Base-by-base conservation (phyloP, 1,140 invertebrate genomes). In the silkworm (Bombyx mori) region DNA sequence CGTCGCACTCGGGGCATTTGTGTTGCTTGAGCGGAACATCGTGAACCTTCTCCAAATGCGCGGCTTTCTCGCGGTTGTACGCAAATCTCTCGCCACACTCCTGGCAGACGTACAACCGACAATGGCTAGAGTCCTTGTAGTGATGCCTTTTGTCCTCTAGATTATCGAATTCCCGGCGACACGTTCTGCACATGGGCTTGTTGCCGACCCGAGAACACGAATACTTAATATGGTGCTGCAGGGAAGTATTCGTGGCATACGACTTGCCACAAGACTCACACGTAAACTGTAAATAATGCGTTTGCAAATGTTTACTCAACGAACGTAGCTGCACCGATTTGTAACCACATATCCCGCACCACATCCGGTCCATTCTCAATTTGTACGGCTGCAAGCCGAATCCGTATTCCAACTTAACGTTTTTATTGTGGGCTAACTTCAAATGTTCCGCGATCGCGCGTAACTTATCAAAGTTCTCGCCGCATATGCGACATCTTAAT, bases 231-330 rank as follows among this genome's bases (percentile, higher is more conserved):
- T 71, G 68, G 7, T 55, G 50, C 44, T 67, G 68, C 6, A 82
- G 53, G 1, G 74, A 68, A 0, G 69, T 68, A 0, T 65, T 65
- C 0, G 80, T 79, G 3, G 83, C 79, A 58, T 88, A 90, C 0
- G 81, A 80, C 52, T 88, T 89, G 0, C 81, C 85, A 45, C 89
- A 90, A n/a, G 76, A 68, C 12, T 89, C 85, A 53, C 90, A 90
- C 0, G 77, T 83, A 61, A 77, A 89, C 4, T 82, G 86, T 5
- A 80, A 71, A 26, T 83, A 88, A 45, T 84, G 84, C 1, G 74
- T 78, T 51, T 88, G 74, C 3, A 75, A 73, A 58, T 86, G 83
- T 10, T 74, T 65, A 46, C 74, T 80, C 18, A 84, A 61, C 35
- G 69, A 70, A 22, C 77, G 62, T 6, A 83, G 52, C 8, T 70